A percentile compares a stretch with the other conserved stretches of the same genome.
These are phyloP conservation scores for Paedocypris micromegethes DNA, from an alignment of 2,797 vertebrate species.

Conservation along the genomic window DNA sequence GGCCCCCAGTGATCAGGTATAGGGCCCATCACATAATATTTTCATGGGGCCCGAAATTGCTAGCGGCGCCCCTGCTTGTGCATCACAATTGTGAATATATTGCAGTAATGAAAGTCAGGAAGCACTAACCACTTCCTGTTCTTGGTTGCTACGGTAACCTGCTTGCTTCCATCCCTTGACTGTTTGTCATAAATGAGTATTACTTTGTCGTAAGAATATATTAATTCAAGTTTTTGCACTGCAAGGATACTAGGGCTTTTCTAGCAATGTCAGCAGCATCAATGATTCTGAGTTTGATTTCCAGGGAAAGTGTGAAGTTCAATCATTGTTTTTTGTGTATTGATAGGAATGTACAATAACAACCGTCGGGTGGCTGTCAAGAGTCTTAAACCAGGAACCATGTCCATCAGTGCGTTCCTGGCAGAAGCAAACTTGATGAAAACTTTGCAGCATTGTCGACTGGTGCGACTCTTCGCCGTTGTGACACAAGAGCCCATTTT, in stretches of 20 bases:
- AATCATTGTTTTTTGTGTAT: not conserved
- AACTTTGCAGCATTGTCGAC: slow-evolving; percentile 80
- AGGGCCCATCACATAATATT: too few species aligned
- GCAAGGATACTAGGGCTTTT: too few species aligned
- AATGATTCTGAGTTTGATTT: too few species aligned
- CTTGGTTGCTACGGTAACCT: slow-evolving; percentile 28
- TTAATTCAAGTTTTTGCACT: too few species aligned
- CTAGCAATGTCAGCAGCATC: too few species aligned
- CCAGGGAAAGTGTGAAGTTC: not conserved
- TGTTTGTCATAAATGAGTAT: slow-evolving; percentile 27
- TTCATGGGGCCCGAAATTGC: too few species aligned
- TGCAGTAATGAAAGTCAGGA: slow-evolving; percentile 18
- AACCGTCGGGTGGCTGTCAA: slow-evolving; percentile 91
- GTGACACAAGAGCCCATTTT: slow-evolving; percentile 95
- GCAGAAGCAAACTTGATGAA: slow-evolving; percentile 98
- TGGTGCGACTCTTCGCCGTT: slow-evolving; percentile 92
- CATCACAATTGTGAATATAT: slow-evolving; percentile 9
- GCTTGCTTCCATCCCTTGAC: slow-evolving; percentile 37
- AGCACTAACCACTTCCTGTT: slow-evolving; percentile 45
- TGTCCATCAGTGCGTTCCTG: slow-evolving; percentile 91
- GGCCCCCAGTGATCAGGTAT: too few species aligned
- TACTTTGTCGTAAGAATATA: too few species aligned
- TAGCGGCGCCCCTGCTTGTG: too few species aligned
- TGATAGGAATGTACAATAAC: slow-evolving; percentile 85
- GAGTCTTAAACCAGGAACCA: slow-evolving; percentile 88